These are phyloP conservation scores for Spea multiplicata DNA, from an alignment of 2,113 vertebrate species.

Conservation along the genomic window DNA sequence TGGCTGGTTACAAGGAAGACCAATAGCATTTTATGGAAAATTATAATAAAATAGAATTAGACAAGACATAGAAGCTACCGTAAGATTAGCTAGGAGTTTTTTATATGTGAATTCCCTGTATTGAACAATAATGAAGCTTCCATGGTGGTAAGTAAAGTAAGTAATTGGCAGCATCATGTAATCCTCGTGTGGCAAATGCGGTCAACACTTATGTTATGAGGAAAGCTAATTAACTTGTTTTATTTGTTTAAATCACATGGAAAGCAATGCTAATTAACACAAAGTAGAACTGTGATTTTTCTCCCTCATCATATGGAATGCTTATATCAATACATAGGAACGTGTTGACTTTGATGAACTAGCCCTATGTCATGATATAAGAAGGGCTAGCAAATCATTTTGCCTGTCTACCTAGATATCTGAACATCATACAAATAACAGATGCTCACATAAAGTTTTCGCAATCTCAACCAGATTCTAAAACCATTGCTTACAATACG, in stretches of 20 bases:
- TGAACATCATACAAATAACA: too few relatives aligned
- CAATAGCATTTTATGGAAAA: too few relatives aligned
- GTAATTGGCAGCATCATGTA: neutral
- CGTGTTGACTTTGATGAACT: neutral
- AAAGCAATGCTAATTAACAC: neutral
- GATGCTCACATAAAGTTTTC: too few relatives aligned
- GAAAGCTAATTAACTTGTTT: neutral
- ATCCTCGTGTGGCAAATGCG: neutral
- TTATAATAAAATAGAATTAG: neutral
- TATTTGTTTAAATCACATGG: neutral
- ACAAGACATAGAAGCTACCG: neutral
- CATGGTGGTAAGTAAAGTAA: neutral
- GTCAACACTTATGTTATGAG: neutral
- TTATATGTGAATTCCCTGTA: neutral
- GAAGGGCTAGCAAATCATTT: too few relatives aligned
- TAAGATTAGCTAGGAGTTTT: neutral
- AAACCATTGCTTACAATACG: too few relatives aligned
- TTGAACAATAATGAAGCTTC: constrained; percentile 1
- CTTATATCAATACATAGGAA: neutral
- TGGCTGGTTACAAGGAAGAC: too few relatives aligned
- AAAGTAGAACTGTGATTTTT: neutral
- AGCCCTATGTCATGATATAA: too few relatives aligned
- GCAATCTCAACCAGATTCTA: too few relatives aligned
- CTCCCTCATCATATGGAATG: neutral
- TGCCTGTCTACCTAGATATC: too few relatives aligned